Evolutionary conservation across 2,113 vertebrate genomes (phyloP).

Genomic region (Labrus mixtus): DNA sequence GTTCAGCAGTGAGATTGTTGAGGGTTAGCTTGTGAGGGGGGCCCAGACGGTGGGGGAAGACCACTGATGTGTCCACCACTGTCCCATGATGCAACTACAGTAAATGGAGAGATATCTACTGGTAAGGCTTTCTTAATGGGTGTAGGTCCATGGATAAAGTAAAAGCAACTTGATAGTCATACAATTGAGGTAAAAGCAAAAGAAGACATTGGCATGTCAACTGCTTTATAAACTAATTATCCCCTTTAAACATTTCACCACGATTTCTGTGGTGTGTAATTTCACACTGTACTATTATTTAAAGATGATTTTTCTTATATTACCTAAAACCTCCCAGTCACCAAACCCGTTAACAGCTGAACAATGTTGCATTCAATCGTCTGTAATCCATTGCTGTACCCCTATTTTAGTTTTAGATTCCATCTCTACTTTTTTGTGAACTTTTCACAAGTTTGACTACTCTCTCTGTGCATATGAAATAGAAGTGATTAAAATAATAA

Average conservation of each 20-base stretch:
- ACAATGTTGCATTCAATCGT: background rate
- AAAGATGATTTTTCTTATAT: background rate
- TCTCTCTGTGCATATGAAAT: background rate
- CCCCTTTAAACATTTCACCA: background rate
- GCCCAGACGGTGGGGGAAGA: slow-evolving; percentile 86
- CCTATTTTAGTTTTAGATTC: background rate
- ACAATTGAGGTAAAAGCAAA: background rate
- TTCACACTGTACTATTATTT: background rate
- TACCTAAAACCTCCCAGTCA: background rate
- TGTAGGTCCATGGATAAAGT: background rate
- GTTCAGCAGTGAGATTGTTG: slow-evolving; percentile 82
- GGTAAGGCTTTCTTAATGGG: background rate
- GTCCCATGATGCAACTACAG: slow-evolving; percentile 83
- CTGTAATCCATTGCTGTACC: background rate
- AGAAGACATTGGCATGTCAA: background rate
- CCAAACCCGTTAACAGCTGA: background rate
- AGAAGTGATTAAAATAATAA: background rate
- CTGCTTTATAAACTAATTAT: too few species aligned
- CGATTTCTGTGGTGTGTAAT: background rate
- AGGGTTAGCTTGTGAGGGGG: slow-evolving; percentile 85
- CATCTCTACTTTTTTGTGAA: background rate
- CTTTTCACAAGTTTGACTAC: background rate
- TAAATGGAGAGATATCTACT: slow-evolving; percentile 44
- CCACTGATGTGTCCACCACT: slow-evolving; percentile 83
- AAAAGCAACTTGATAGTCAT: background rate